Evolutionary conservation across 2,113 vertebrate species (phyloP).

Genomic region (zebrafish (Danio rerio)): DNA sequence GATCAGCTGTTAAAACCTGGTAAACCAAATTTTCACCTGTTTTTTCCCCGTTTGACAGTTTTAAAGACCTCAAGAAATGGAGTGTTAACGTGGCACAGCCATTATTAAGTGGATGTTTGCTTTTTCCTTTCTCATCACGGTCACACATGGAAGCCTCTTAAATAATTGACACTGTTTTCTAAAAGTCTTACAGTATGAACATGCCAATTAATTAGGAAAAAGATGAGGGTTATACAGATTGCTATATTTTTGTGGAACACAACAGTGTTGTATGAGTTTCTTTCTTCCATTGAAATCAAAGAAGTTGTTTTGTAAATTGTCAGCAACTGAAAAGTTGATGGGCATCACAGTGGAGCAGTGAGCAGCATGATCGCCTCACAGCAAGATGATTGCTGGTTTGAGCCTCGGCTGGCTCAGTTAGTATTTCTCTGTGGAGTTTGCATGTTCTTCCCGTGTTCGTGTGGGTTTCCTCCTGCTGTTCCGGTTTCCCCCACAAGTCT

Average conservation of each 20-base stretch:
- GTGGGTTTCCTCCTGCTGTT: no score
- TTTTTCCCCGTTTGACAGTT: not conserved
- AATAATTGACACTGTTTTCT: conserved; percentile 4
- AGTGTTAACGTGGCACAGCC: conserved; percentile 17
- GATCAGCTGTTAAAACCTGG: conserved; percentile 25
- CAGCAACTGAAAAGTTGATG: no score
- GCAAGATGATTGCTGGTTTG: no score
- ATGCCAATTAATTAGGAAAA: conserved; percentile 14
- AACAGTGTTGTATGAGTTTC: no score
- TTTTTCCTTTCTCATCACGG: conserved; percentile 3
- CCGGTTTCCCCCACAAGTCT: no score
- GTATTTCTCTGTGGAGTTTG: no score
- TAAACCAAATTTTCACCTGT: conserved; percentile 24
- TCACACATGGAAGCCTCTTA: conserved; percentile 11
- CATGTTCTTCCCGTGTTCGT: no score
- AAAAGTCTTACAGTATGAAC: not conserved
- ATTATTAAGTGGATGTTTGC: not conserved
- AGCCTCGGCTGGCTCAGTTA: no score
- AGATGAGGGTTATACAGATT: not conserved
- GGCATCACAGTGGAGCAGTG: no score
- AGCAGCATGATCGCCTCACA: no score
- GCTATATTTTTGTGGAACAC: not conserved
- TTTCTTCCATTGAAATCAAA: no score
- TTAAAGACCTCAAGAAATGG: not conserved
- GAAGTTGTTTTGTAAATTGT: no score